A percentile compares a stretch with the other conserved stretches of the same genome.
These are phyloP conservation scores for Siphamia tubifer DNA, from an alignment of 2,113 vertebrate species.

Conservation along the genomic window DNA sequence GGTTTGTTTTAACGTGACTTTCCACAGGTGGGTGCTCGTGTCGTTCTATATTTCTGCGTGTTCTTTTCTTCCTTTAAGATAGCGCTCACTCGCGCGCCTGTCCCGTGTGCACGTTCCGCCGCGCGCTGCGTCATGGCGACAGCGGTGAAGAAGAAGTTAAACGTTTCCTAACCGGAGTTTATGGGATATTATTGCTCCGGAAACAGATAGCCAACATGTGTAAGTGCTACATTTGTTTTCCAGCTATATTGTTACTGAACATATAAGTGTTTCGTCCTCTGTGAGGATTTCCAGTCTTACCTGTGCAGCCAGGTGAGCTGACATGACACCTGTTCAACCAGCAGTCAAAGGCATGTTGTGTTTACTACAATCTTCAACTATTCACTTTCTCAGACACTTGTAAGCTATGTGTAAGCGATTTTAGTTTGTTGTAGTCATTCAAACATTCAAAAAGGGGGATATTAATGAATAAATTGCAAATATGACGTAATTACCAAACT, in stretches of 20 bases:
- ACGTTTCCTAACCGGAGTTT: slow-evolving; percentile 32
- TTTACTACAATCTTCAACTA: background rate
- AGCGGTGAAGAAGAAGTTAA: slow-evolving; percentile 17
- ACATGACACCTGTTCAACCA: slow-evolving; percentile 47
- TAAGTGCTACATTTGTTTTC: slow-evolving; percentile 7
- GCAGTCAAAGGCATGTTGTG: background rate
- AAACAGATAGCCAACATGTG: background rate
- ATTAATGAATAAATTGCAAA: too few relatives aligned
- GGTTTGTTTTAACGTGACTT: background rate
- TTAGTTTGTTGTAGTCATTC: too few relatives aligned
- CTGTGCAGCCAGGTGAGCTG: slow-evolving; percentile 56
- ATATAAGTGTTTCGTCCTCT: background rate
- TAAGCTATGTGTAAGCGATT: too few relatives aligned
- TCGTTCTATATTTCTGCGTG: background rate
- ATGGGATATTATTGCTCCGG: background rate
- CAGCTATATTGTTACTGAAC: background rate
- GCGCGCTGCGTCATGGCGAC: slow-evolving; percentile 48
- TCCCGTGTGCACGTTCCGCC: background rate
- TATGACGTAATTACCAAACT: too few relatives aligned
- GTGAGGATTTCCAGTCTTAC: slow-evolving; percentile 25
- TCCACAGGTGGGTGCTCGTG: background rate
- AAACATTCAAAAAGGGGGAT: too few relatives aligned
- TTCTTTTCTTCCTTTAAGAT: background rate
- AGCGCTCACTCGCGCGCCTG: background rate
- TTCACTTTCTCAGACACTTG: background rate